Base-by-base conservation (phyloP, 2,888 invertebrate genomes). In the Gibbula magus region DNA sequence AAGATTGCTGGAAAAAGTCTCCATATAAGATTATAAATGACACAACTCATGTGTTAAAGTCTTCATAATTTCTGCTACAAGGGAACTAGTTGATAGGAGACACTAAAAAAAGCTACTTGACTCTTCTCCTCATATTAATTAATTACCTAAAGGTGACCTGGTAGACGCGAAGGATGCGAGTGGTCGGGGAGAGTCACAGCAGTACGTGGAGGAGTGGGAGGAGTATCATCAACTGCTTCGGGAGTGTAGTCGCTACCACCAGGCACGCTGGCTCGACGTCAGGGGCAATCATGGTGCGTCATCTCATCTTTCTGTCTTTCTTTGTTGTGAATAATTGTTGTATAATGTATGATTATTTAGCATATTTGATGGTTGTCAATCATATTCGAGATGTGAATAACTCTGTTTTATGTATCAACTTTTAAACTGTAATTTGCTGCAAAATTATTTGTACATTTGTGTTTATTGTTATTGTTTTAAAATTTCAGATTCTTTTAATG, bases 261-360 rank as follows among this genome's bases (percentile, higher is more conserved):
- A 95, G 89, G 96, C 96, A 2, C 93, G 95, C 45, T 98, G 97
- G 97, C 93, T 98, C 82, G 98, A 98, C 93, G 96, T 97, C 83
- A 94, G 97, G 93, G 98, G 98, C 92, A 97, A 97, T 94, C 97
- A 97, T 94, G 97, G 97, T 96, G 79, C 10, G 45, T 35, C n/a
- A n/a, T n/a, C n/a, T 5, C 35, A 35, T 35, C 35, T 35, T 35
- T 7, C 35, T 5, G 35, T 35, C 4, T 35, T 35, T 35, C 3
- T 5, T 5, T 35, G 35, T 7, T 35, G n/a, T n/a, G 7, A 35
- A 7, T 35, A 7, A 35, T 35, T 35, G 35, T 35, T 35, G 4
- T 35, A 5, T 7, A 35, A 5, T 35, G 35, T 35, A 35, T 35
- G 35, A 35, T 3, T 35, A 35, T 35, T 35, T 7, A 35, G 3